Evolutionary conservation across 2,113 vertebrate species (phyloP).

Genomic region (Neotoma lepida): DNA sequence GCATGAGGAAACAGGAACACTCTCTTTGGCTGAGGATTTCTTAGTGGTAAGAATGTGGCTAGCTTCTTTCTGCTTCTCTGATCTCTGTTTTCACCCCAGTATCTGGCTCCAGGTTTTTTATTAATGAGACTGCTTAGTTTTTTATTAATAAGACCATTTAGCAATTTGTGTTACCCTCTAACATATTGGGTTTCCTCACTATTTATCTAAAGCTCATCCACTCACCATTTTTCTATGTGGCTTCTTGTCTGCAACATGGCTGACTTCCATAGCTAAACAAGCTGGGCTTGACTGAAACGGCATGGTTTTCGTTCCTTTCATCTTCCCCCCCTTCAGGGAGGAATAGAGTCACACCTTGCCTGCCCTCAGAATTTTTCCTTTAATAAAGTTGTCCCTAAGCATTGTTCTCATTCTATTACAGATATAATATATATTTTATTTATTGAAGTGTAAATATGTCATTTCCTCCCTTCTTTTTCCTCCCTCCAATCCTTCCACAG

Average conservation of each 20-base stretch:
- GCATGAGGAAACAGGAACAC: too few species aligned
- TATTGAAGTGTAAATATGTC: neutral
- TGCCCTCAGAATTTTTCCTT: neutral
- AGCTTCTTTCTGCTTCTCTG: too few species aligned
- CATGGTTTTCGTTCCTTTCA: neutral
- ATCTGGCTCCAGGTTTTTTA: too few species aligned
- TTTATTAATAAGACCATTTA: too few species aligned
- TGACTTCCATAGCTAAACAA: neutral
- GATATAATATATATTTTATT: neutral
- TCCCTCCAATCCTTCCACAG: neutral
- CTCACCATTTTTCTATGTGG: neutral
- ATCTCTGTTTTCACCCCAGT: too few species aligned
- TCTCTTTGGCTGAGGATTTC: too few species aligned
- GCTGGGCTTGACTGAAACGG: neutral
- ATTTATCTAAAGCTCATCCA: neutral
- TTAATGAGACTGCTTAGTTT: too few species aligned
- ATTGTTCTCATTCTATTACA: neutral
- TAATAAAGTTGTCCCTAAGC: neutral
- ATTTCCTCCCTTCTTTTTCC: neutral
- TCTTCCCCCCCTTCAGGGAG: neutral
- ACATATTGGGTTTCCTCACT: neutral
- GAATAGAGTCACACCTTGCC: neutral
- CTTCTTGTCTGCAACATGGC: neutral
- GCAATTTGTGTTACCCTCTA: too few species aligned
- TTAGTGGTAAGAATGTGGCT: too few species aligned